These are phyloP conservation scores for Nomada fucata DNA, from an alignment of 2,888 invertebrate species.

Conservation along the genomic window DNA sequence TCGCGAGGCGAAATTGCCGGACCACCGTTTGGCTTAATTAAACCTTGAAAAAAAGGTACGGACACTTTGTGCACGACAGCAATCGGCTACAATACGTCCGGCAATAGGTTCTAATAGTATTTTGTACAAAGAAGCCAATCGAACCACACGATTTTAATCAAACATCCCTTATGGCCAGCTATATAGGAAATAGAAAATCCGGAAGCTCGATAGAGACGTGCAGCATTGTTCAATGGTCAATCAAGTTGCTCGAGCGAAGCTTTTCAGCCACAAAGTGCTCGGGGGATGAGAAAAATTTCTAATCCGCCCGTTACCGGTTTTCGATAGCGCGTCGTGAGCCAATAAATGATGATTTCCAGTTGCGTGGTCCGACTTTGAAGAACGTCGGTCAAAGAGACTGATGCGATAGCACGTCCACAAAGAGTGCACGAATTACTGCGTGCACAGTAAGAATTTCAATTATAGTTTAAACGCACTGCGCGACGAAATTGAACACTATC, in stretches of 20 bases:
- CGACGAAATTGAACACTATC: slow-evolving; percentile 40
- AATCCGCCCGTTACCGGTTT: neutral
- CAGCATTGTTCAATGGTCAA: neutral
- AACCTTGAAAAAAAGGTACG: no score
- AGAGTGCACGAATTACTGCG: slow-evolving; percentile 62
- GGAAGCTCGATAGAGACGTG: neutral
- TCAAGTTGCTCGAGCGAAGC: neutral
- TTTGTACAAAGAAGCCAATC: no score
- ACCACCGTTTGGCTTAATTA: no score
- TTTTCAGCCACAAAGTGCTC: neutral
- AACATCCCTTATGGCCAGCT: neutral
- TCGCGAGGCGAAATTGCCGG: no score
- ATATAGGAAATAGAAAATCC: neutral
- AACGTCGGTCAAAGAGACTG: slow-evolving; percentile 62
- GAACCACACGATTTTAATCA: neutral
- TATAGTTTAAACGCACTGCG: slow-evolving; percentile 47
- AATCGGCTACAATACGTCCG: no score
- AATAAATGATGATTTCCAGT: slow-evolving; percentile 61
- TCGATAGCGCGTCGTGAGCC: slow-evolving; percentile 22
- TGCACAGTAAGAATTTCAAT: slow-evolving; percentile 70
- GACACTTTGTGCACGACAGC: no score
- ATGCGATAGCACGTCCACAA: slow-evolving; percentile 47
- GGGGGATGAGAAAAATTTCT: slow-evolving; percentile 12
- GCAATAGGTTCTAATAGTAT: no score
- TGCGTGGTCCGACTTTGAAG: slow-evolving; percentile 59